Evolutionary conservation across 2,888 invertebrate genomes (phyloP), one percentile per base, ranked within the genome.

Genomic region (Himalopsyche anomala): DNA sequence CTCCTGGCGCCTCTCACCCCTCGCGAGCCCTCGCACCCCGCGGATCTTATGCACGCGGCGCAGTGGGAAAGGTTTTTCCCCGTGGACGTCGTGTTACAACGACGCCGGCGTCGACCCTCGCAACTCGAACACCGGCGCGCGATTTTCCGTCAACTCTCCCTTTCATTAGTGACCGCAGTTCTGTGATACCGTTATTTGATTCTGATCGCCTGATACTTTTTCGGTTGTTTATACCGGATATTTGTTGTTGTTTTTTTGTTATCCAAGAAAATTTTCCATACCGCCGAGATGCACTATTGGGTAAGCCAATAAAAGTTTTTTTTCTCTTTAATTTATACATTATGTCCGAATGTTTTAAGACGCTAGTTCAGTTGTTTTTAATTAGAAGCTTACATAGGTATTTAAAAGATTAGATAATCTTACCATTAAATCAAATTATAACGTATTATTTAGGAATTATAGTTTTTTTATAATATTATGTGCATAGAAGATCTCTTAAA

Each of bases 31-130:
- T 42, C 55, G 51, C 79, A n/a, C 82, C 54, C 84, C 36, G 83
- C 38, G 74, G 56, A 42, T 83, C 85, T 81, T 83, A 74, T 87
- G 87, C 87, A 87, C 83, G 81, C 84, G 84, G 84, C 87, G 86
- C 88, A 88, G 88, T 87, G 88, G 86, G 86, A 82, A 86, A 82
- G 84, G 86, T 86, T 88, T 88, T 88, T 88, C 88, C 88, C 87
- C 85, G 87, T 85, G 88, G 87, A 86, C 86, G 87, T 74, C 38
- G 74, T 38, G 74, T 74, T 74, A 74, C 74, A 74, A 74, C 74
- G 74, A 74, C 74, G 74, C 74, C 74, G 74, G 74, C 74, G 74
- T 74, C 74, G 74, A 74, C 74, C 74, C 74, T 74, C 74, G 74
- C 74, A 74, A 74, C 74, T 28, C 74, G 74, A 74, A 74, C 74